Base-by-base conservation (phyloP, 2,113 vertebrate genomes). In the Melozone crissalis region DNA sequence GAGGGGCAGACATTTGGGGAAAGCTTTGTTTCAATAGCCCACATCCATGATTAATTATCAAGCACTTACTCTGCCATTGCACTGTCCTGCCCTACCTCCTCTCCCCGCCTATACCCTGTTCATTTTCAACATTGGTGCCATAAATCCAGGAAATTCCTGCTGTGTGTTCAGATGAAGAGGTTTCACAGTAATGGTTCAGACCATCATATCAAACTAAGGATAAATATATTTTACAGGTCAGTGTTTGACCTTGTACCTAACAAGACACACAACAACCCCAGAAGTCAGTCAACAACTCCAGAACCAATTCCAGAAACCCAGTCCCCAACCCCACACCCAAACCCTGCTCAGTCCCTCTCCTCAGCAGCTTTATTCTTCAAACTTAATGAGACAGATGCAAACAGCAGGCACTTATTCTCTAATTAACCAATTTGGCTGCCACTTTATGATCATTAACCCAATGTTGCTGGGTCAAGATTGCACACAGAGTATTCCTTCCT, bases 321-420 rank as follows among this genome's bases (percentile, higher is more conserved):
- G 27, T 3, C 9, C 69, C 47, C 27, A 12, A 37, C 3, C 14
- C 30, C 61, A 23, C 28, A 5, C 75, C 54, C 35, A 26, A 55
- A 22, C 41, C 63, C 58, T 52, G 21, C 17, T 59, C 78, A 30
- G 61, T 21, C 86, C 68, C 86, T 61, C 84, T 72, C 57, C 61
- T 37, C 79, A 58, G 28, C 83, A 93, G 80, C 80, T 92, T 84
- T 87, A 75, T 94, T 95, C 86, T 72, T 93, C 94, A 95, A 77
- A 94, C 80, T 96, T 96, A 95, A 95, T 73, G 92, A 97, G 94
- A 94, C 92, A 96, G 94, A 96, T 84, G 93, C 73, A 93, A 96
- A 93, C 96, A 95, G 88, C 94, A 96, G 84, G 92, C 80, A 95
- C 92, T 96, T 96, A 92, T 62, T 95, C 62, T 66, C 86, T 95